Percentiles rank a stretch among this genome's conserved stretches.
These are phyloP conservation scores for Micrastur ruficollis DNA, from an alignment of 2,797 vertebrate species.

Conservation along the genomic window DNA sequence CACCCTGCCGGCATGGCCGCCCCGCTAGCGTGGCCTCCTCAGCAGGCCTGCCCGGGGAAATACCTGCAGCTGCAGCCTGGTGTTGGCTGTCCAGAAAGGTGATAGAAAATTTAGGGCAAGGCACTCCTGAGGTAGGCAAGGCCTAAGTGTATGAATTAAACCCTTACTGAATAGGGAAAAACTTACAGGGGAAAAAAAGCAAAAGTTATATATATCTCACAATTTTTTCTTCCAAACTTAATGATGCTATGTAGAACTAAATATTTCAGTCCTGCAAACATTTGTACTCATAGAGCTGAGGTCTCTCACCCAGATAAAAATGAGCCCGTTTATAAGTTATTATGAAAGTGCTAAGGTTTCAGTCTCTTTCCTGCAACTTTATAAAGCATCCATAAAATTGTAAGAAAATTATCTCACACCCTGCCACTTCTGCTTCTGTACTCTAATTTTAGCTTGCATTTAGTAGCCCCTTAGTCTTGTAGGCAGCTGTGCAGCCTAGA, in stretches of 20 bases:
- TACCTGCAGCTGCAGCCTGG: not conserved
- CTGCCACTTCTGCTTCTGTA: not conserved
- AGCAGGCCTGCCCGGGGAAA: not conserved
- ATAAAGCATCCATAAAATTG: not conserved
- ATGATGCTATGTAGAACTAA: not conserved
- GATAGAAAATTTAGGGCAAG: too few species aligned
- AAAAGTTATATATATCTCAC: not conserved
- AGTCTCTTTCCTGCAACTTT: accelerated
- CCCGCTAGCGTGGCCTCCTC: not conserved
- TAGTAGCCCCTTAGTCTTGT: not conserved
- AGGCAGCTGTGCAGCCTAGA: not conserved
- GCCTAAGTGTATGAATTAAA: accelerated
- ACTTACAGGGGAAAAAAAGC: not conserved
- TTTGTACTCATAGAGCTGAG: not conserved
- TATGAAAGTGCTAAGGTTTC: not conserved
- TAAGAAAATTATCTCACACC: not conserved
- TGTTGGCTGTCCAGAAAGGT: not conserved
- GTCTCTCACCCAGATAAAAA: not conserved
- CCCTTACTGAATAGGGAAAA: accelerated
- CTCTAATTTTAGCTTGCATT: not conserved
- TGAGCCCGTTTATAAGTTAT: not conserved
- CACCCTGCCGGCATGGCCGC: not conserved
- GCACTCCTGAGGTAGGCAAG: too few species aligned
- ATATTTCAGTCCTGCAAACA: not conserved
- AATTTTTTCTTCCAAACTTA: not conserved